These are phyloP conservation scores for Lasiommata megera DNA, from an alignment of 2,888 invertebrate species.

Conservation along the genomic window DNA sequence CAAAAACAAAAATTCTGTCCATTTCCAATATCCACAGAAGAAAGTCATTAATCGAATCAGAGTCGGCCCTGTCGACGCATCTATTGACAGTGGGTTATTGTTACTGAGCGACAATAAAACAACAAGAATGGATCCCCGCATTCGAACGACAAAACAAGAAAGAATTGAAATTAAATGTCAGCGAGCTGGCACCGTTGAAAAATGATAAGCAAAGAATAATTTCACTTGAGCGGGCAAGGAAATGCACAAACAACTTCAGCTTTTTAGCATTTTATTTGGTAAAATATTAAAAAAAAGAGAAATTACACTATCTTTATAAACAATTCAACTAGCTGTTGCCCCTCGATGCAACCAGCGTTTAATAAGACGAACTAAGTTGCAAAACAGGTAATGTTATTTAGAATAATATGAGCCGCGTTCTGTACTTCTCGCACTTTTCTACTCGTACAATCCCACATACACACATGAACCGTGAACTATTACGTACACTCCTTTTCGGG, in stretches of 20 bases:
- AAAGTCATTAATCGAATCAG: constrained; percentile 45
- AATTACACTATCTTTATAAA: too few relatives aligned
- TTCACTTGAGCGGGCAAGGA: constrained; percentile 20
- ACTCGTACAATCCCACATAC: too few relatives aligned
- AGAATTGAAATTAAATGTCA: constrained; percentile 63
- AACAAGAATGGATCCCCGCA: constrained; percentile 41
- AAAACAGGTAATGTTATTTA: too few relatives aligned
- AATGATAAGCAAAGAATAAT: constrained; percentile 42
- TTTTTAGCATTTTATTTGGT: constrained; percentile 5
- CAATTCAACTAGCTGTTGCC: too few relatives aligned
- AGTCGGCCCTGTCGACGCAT: constrained; percentile 32
- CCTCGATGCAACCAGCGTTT: too few relatives aligned
- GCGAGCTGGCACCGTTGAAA: constrained; percentile 45
- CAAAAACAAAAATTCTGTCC: neutral
- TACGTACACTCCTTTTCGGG: too few relatives aligned
- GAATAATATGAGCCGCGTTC: too few relatives aligned
- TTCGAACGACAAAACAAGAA: constrained; percentile 49
- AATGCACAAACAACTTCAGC: constrained; percentile 11
- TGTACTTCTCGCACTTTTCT: too few relatives aligned
- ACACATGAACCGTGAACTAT: too few relatives aligned
- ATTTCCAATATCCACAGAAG: neutral
- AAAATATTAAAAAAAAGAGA: constrained; percentile 2
- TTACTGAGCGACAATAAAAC: constrained; percentile 40
- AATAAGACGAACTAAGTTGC: too few relatives aligned
- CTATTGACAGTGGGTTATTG: constrained; percentile 43